Percentiles rank a stretch among this genome's conserved stretches.
Evolutionary conservation across 2,888 invertebrate species (phyloP).

Genomic region (Azorinus chamasolen): DNA sequence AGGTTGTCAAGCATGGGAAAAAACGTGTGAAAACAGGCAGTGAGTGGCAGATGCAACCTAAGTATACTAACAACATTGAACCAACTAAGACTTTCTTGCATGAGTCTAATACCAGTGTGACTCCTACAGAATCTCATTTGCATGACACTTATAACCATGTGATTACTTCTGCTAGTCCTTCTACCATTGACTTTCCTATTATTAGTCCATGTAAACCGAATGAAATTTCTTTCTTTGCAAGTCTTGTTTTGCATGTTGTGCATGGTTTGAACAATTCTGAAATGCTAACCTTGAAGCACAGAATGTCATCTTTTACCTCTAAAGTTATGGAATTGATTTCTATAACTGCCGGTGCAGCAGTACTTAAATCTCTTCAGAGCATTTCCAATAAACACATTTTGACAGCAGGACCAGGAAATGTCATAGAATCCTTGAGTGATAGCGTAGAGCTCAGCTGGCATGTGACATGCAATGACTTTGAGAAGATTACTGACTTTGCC

Average conservation of each 20-base stretch:
- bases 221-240: constrained; percentile 34
- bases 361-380: constrained; percentile 3
- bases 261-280: constrained; percentile 15
- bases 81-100: constrained; percentile 13
- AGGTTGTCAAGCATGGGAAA: constrained; percentile 41
- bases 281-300: constrained; percentile 7
- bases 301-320: constrained; percentile 44
- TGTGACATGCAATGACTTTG: constrained; percentile 44
- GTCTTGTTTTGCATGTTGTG: constrained; percentile 35
- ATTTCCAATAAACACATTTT: constrained; percentile 39
- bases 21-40: constrained; percentile 16
- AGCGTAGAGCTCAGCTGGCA: constrained; percentile 54
- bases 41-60: constrained; percentile 9
- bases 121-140: background rate
- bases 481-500: constrained; percentile 39
- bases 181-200: constrained; percentile 1
- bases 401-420: constrained; percentile 56
- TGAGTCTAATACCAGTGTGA: background rate
- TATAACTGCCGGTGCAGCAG: constrained; percentile 15
- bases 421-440: constrained; percentile 39
- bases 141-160: too few species aligned
- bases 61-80: background rate
- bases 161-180: background rate
- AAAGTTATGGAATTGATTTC: constrained; percentile 38
- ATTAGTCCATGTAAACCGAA: constrained; percentile 1